Evolutionary conservation across 2,113 vertebrate genomes (phyloP).

Genomic region (Choloepus hoffmanni): DNA sequence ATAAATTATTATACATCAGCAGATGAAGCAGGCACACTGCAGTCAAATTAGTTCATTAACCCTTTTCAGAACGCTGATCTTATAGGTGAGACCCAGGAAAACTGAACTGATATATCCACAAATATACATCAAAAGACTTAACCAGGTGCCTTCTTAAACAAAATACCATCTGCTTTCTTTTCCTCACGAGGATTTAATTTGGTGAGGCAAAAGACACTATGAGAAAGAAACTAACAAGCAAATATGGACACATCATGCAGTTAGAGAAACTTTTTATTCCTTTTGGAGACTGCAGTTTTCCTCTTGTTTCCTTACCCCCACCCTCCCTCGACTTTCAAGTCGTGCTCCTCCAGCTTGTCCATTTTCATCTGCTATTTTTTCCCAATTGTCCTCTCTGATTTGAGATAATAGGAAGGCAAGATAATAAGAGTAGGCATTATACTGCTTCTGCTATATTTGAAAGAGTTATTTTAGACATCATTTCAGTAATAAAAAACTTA

Average conservation of each 20-base stretch:
- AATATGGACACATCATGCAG: background rate
- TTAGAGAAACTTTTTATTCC: background rate
- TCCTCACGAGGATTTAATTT: background rate
- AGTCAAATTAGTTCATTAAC: constrained; percentile 57
- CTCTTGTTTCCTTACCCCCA: background rate
- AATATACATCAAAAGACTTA: background rate
- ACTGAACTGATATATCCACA: background rate
- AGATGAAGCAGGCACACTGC: background rate
- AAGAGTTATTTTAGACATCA: background rate
- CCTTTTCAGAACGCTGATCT: constrained; percentile 12
- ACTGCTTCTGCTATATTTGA: background rate
- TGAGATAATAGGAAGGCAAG: background rate
- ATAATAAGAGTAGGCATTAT: background rate
- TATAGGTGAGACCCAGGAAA: constrained; percentile 25
- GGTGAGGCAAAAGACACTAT: background rate
- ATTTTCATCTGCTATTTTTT: background rate
- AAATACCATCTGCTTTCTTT: constrained; percentile 10
- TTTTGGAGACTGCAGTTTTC: background rate
- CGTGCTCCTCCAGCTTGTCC: background rate
- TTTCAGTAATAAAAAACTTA: constrained; percentile 36
- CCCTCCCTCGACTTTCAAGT: background rate
- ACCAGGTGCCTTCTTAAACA: background rate
- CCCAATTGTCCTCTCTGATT: background rate
- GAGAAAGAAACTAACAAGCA: constrained; percentile 26
- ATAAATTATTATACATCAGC: constrained; percentile 60